Conservation (phyloP, 2,888 invertebrate species). For the Brassicogethes aeneus region DNA sequence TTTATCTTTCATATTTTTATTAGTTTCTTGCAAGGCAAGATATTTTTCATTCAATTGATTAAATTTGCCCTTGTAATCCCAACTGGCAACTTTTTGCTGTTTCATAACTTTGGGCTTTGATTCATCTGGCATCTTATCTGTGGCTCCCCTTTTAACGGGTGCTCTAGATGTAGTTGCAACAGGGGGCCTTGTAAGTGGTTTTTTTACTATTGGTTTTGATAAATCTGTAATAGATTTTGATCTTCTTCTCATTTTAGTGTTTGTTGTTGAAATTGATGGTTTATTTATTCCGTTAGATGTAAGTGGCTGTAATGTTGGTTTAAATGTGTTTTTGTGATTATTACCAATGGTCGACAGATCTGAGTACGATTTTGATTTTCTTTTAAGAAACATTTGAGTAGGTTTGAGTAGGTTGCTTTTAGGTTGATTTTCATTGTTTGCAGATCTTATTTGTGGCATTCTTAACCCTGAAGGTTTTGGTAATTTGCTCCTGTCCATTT, state of each 20-base stretch:
- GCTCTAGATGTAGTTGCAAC: slow-evolving; percentile 2
- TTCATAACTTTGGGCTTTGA: slow-evolving; percentile 20
- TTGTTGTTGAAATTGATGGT: not conserved
- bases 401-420: slow-evolving; percentile 3
- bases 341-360: slow-evolving; percentile 10
- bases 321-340: too few species aligned
- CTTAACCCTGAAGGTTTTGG: slow-evolving; percentile 12
- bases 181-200: not conserved
- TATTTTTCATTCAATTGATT: slow-evolving; percentile 53
- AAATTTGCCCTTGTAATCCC: slow-evolving; percentile 48
- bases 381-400: slow-evolving; percentile 2
- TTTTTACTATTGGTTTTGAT: slow-evolving; percentile 8
- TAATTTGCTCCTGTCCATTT: too few species aligned
- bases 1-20: slow-evolving; percentile 43
- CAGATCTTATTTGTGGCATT: slow-evolving; percentile 3
- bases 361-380: slow-evolving; percentile 16
- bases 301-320: not conserved
- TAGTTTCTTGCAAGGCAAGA: slow-evolving; percentile 46
- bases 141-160: slow-evolving; percentile 4
- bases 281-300: not conserved
- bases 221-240: slow-evolving; percentile 18
- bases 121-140: slow-evolving; percentile 3
- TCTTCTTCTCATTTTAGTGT: slow-evolving; percentile 2
- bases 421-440: slow-evolving; percentile 5
- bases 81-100: slow-evolving; percentile 21